These are phyloP conservation scores for Cercopithecus mona DNA, from an alignment of 2,113 vertebrate species.

Conservation along the genomic window DNA sequence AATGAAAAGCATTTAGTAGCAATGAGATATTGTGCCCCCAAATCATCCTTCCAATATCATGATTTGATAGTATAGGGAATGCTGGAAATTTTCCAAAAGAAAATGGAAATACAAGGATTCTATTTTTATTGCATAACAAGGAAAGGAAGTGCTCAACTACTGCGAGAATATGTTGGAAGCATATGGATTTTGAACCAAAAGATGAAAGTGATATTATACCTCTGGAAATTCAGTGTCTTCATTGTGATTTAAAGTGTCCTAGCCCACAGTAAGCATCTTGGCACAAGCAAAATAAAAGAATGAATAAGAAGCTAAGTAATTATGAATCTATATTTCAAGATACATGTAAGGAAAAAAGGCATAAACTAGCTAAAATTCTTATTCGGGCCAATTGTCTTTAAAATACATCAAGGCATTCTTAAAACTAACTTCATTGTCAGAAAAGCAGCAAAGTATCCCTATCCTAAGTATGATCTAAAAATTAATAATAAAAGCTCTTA, in stretches of 20 bases:
- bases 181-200: slow-evolving; percentile 26
- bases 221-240: not conserved
- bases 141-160: not conserved
- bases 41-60: not conserved
- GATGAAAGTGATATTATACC: not conserved
- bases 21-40: not conserved
- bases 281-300: slow-evolving; percentile 23
- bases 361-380: not conserved
- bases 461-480: not conserved
- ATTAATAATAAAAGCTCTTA: not conserved
- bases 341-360: not conserved
- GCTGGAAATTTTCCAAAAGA: not conserved
- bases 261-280: not conserved
- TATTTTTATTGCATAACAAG: not conserved
- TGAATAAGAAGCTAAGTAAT: not conserved
- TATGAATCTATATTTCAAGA: slow-evolving; percentile 17
- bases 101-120: not conserved
- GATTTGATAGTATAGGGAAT: not conserved
- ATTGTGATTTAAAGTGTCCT: not conserved
- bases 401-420: not conserved
- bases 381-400: not conserved
- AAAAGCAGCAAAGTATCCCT: not conserved
- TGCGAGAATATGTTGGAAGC: not conserved
- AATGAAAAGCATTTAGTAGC: not conserved
- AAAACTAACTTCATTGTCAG: not conserved